phyloP scores from a whole-genome alignment of 2,888 invertebrate species.

The Brenthis daphne region DNA sequence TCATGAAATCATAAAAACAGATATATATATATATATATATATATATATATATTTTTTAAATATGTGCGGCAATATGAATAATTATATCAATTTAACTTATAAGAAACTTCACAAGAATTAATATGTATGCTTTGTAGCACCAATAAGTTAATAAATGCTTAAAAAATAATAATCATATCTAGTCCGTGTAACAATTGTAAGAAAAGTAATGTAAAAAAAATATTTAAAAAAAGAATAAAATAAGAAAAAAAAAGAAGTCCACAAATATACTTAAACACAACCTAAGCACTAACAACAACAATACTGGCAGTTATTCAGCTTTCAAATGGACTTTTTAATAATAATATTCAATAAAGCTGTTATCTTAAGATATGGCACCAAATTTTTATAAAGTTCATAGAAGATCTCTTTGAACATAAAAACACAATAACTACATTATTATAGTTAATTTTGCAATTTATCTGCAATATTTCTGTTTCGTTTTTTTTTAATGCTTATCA shows the following conservation, averaged over 20 bases:
- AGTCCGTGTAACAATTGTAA: not conserved
- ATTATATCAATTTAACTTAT: no score
- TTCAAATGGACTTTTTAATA: slow-evolving; percentile 15
- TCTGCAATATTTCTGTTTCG: no score
- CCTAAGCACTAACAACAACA: slow-evolving; percentile 65
- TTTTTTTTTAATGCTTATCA: no score
- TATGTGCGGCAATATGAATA: no score
- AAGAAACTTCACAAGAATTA: no score
- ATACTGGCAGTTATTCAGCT: slow-evolving; percentile 63
- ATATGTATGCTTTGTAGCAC: slow-evolving; percentile 7
- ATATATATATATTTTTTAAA: no score
- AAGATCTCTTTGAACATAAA: no score
- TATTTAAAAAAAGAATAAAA: not conserved
- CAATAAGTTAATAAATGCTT: slow-evolving; percentile 11
- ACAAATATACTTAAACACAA: slow-evolving; percentile 56
- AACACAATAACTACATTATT: no score
- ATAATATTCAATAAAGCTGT: not conserved
- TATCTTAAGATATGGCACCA: not conserved
- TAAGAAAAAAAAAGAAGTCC: not conserved
- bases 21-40: not conserved
- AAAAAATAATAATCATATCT: slow-evolving; percentile 1
- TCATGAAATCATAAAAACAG: slow-evolving; percentile 4
- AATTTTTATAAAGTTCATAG: not conserved
- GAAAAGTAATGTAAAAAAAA: slow-evolving; percentile 3
- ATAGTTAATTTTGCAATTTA: no score